Conservation (phyloP, 1,140 invertebrate species). For the Eurosta solidaginis region DNA sequence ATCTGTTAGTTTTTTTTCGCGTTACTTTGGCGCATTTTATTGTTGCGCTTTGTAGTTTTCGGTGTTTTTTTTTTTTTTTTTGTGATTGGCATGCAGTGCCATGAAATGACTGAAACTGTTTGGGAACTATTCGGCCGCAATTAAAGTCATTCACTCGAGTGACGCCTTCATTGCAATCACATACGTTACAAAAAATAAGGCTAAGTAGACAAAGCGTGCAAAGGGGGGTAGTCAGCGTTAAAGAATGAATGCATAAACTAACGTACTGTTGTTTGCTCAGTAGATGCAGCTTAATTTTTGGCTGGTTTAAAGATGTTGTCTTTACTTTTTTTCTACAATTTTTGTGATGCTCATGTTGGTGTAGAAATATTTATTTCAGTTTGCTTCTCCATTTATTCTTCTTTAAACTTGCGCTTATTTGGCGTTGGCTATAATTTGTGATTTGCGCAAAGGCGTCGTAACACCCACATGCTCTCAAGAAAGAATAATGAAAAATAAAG, state of each 20-base stretch:
- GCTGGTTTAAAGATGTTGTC: not conserved
- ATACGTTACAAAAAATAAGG: not conserved
- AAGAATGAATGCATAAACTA: too few relatives aligned
- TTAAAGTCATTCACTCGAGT: not conserved
- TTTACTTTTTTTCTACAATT: not conserved
- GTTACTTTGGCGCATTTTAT: too few relatives aligned
- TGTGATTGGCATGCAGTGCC: not conserved
- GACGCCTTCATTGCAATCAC: not conserved
- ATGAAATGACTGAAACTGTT: not conserved
- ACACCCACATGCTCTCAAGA: not conserved
- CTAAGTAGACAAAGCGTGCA: not conserved
- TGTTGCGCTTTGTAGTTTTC: not conserved
- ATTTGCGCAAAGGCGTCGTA: not conserved
- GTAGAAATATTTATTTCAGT: not conserved
- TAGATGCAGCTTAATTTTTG: not conserved
- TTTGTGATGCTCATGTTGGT: not conserved
- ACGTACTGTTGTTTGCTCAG: too few relatives aligned
- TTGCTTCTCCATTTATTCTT: not conserved
- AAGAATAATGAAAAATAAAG: too few relatives aligned
- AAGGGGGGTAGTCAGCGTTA: not conserved
- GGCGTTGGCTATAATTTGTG: not conserved
- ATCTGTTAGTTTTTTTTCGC: constrained; percentile 14
- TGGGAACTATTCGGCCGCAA: not conserved
- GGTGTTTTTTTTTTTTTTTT: not conserved
- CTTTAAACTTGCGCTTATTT: not conserved